Evolutionary conservation across 2,797 vertebrate genomes (phyloP).

Genomic region (Diglossa cyanea): DNA sequence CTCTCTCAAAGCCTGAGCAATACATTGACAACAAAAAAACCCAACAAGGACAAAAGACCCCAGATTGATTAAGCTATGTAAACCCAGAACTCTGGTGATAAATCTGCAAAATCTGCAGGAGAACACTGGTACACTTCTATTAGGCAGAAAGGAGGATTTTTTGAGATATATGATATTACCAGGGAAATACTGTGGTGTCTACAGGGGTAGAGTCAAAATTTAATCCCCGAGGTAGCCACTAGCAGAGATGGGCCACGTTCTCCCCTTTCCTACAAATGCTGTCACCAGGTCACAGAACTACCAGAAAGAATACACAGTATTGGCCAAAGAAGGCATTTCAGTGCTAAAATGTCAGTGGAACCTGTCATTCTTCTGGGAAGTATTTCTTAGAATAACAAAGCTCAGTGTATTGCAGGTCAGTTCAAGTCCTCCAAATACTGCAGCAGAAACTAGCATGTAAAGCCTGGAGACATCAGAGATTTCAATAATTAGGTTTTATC

Average conservation of each 20-base stretch:
- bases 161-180: not conserved
- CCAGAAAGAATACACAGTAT: not conserved
- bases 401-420: not conserved
- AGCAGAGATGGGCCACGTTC: not conserved
- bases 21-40: not conserved
- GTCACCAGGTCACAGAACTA: not conserved
- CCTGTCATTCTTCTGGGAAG: not conserved
- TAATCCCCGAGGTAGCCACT: not conserved
- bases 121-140: not conserved
- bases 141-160: not conserved
- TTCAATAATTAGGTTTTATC: not conserved
- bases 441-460: not conserved
- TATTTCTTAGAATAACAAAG: not conserved
- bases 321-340: not conserved
- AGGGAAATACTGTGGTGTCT: not conserved
- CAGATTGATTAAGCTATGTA: not conserved
- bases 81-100: not conserved
- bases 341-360: not conserved
- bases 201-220: not conserved
- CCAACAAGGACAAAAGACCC: not conserved
- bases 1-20: not conserved
- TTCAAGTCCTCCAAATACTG: not conserved
- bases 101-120: not conserved
- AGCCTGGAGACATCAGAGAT: not conserved
- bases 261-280: not conserved